Percentiles rank a stretch among this genome's conserved stretches.
Evolutionary conservation across 1,140 invertebrate genomes (phyloP).

Genomic region (Solen grandis): DNA sequence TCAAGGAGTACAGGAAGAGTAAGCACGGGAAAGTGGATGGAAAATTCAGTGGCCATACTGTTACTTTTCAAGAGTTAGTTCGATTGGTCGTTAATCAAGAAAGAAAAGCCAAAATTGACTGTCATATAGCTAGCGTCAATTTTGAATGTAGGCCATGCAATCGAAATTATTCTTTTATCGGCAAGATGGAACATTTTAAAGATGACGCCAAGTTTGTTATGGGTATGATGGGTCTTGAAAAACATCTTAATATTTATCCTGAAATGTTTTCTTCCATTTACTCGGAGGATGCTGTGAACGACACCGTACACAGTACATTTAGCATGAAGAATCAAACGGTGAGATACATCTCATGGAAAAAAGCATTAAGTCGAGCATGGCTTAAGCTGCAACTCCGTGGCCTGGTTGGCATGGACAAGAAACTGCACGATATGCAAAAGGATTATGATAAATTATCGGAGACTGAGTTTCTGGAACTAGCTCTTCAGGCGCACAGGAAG

Average conservation of each 20-base stretch:
- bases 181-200: slow-evolving; percentile 46
- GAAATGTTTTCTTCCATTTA: not conserved
- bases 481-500: not conserved
- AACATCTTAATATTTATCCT: not conserved
- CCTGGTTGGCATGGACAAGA: slow-evolving; percentile 15
- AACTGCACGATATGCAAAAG: not conserved
- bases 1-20: slow-evolving; percentile 1
- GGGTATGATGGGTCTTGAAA: not conserved
- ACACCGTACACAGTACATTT: slow-evolving; percentile 23
- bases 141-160: slow-evolving; percentile 29
- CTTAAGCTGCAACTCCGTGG: slow-evolving; percentile 35
- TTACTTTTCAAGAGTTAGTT: slow-evolving; percentile 42
- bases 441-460: slow-evolving; percentile 1
- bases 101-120: not conserved
- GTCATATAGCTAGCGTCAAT: slow-evolving; percentile 7
- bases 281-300: slow-evolving; percentile 24
- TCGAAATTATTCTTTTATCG: slow-evolving; percentile 38
- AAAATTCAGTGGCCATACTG: slow-evolving; percentile 3
- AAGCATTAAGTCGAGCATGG: slow-evolving; percentile 32
- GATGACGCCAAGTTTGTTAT: slow-evolving; percentile 17
- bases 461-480: slow-evolving; percentile 14
- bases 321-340: not conserved
- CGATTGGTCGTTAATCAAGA: slow-evolving; percentile 5
- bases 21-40: not conserved
- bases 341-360: slow-evolving; percentile 6